Percentiles rank a stretch among this genome's conserved stretches.
These are phyloP conservation scores for Coecobrya sp. DNA, from an alignment of 2,888 invertebrate genomes.

Conservation along the genomic window DNA sequence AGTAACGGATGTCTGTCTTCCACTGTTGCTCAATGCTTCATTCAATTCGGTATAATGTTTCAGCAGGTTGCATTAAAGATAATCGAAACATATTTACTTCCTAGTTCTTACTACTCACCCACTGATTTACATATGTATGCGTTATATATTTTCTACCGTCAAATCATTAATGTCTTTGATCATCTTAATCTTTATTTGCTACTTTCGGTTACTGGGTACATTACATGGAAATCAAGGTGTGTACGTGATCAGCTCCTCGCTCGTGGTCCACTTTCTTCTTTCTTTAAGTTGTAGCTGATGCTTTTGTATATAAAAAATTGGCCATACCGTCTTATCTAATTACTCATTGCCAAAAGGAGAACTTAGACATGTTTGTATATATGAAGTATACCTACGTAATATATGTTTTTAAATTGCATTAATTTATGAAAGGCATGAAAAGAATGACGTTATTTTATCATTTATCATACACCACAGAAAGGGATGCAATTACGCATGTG, in stretches of 20 bases:
- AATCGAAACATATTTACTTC: conserved; percentile 46
- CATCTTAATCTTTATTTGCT: not conserved
- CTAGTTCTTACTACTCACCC: conserved; percentile 30
- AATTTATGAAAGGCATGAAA: not conserved
- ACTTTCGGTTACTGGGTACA: not conserved
- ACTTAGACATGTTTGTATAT: not conserved
- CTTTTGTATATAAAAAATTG: not conserved
- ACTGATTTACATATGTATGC: conserved; percentile 64
- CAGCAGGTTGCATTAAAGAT: conserved; percentile 56
- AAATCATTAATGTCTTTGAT: conserved; percentile 6
- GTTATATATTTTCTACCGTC: conserved; percentile 32
- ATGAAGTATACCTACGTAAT: too few species aligned
- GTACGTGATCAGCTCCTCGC: conserved; percentile 69
- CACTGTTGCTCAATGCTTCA: not conserved
- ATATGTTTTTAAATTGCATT: too few species aligned
- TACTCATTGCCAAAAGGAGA: not conserved
- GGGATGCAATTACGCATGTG: conserved; percentile 13
- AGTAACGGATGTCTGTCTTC: conserved; percentile 69
- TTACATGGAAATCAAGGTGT: not conserved
- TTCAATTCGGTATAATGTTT: conserved; percentile 26
- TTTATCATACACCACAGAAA: conserved; percentile 6
- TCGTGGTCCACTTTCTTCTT: not conserved
- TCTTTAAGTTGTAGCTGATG: not conserved
- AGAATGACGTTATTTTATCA: not conserved
- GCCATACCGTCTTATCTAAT: not conserved